phyloP scores from a whole-genome alignment of 2,888 invertebrate species.

The Drosophila picticornis region DNA sequence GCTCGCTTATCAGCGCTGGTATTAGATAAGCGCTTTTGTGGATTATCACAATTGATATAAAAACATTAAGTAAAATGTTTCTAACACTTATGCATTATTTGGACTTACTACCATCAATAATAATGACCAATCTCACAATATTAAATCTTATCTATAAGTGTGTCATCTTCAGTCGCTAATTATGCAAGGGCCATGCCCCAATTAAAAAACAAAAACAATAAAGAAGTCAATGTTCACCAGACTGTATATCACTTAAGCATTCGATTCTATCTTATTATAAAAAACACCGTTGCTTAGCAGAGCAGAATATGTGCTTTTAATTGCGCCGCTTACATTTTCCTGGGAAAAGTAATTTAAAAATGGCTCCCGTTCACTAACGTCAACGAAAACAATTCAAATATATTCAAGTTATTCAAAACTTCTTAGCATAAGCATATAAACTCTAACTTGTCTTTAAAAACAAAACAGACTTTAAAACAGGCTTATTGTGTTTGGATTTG shows the following conservation, averaged over 20 bases:
- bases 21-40: not conserved
- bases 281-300: not conserved
- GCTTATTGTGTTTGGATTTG: not conserved
- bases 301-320: not conserved
- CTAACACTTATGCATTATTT: not conserved
- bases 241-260: slow-evolving; percentile 18
- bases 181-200: slow-evolving; percentile 1
- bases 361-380: too few relatives aligned
- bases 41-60: slow-evolving; percentile 10
- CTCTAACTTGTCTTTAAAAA: not conserved
- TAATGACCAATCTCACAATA: slow-evolving; percentile 1
- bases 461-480: not conserved
- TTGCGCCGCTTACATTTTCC: not conserved
- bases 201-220: not conserved
- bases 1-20: slow-evolving; percentile 9
- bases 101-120: not conserved
- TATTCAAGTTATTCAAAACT: not conserved
- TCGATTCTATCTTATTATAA: not conserved
- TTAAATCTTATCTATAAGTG: slow-evolving; percentile 7
- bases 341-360: not conserved
- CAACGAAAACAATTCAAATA: not conserved
- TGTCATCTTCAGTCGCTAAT: slow-evolving; percentile 16
- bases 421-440: not conserved
- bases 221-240: slow-evolving; percentile 10
- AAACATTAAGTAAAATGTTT: slow-evolving; percentile 10